A percentile compares a stretch with the other conserved stretches of the same genome.
These are phyloP conservation scores for Cyprinus carpio DNA, from an alignment of 2,113 vertebrate species.

Conservation along the genomic window DNA sequence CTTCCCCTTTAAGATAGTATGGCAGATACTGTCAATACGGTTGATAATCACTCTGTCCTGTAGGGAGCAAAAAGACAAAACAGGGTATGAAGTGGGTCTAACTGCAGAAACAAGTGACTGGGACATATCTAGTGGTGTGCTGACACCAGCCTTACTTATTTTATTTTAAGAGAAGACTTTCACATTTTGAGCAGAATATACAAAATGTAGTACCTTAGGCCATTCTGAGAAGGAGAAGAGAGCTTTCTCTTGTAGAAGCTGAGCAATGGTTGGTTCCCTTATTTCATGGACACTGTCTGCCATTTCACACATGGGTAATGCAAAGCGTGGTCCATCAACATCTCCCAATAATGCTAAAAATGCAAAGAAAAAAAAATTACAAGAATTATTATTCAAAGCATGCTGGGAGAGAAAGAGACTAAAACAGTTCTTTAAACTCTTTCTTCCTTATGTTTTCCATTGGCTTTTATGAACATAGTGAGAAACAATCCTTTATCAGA, in stretches of 20 bases:
- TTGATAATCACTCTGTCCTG: slow-evolving; percentile 96
- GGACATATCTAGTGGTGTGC: too few species aligned
- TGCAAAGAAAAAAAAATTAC: too few species aligned
- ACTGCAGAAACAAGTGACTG: too few species aligned
- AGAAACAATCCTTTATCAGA: not conserved
- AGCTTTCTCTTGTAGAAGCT: slow-evolving; percentile 94
- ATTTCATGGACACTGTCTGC: slow-evolving; percentile 83
- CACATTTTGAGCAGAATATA: not conserved
- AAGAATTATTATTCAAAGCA: not conserved
- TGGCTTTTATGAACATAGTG: too few species aligned
- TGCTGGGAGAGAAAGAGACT: not conserved
- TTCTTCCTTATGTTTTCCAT: too few species aligned
- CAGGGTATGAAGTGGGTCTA: not conserved
- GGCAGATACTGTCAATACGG: slow-evolving; percentile 96
- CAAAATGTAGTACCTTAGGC: slow-evolving; percentile 84
- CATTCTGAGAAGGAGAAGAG: slow-evolving; percentile 97
- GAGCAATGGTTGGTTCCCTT: slow-evolving; percentile 92
- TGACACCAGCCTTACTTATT: too few species aligned
- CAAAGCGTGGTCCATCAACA: slow-evolving; percentile 80
- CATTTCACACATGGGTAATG: slow-evolving; percentile 76
- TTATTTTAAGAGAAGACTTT: not conserved
- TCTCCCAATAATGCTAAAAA: slow-evolving; percentile 75
- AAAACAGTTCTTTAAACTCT: not conserved
- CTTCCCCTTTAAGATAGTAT: slow-evolving; percentile 93
- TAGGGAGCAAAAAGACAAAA: slow-evolving; percentile 18